Evolutionary conservation across 2,113 vertebrate genomes (phyloP).

Genomic region (Cariama cristata): DNA sequence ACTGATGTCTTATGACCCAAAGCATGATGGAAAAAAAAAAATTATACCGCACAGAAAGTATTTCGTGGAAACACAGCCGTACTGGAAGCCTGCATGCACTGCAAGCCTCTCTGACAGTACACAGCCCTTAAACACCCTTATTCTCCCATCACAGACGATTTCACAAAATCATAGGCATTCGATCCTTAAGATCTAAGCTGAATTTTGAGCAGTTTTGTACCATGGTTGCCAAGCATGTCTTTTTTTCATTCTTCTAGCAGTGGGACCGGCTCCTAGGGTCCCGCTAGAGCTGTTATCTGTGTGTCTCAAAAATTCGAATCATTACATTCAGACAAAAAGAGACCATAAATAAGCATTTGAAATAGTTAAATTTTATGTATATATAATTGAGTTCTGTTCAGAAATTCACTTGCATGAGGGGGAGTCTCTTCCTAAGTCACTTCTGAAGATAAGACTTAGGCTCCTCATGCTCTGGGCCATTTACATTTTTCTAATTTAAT

Average conservation of each 20-base stretch:
- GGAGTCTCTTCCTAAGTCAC: background rate
- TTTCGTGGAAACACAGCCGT: background rate
- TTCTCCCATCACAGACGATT: background rate
- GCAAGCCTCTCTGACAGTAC: background rate
- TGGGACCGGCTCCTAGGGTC: background rate
- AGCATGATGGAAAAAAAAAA: background rate
- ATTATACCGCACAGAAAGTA: conserved; percentile 16
- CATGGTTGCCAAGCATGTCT: accelerated
- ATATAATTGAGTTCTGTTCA: background rate
- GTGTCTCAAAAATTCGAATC: background rate
- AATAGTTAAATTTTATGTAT: background rate
- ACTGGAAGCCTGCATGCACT: background rate
- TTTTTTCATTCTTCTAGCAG: background rate
- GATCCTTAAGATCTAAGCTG: background rate
- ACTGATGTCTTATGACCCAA: background rate
- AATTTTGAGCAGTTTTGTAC: background rate
- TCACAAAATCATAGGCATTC: background rate
- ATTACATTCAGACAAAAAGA: background rate
- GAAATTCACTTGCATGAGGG: background rate
- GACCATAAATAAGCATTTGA: background rate
- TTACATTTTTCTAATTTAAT: background rate
- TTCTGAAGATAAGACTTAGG: background rate
- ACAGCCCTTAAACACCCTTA: background rate
- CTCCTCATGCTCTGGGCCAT: background rate
- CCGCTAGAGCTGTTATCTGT: background rate